A percentile compares a stretch with the other conserved stretches of the same genome.
Evolutionary conservation across 2,888 invertebrate species (phyloP).

Genomic region (Pristionchus entomophagus): DNA sequence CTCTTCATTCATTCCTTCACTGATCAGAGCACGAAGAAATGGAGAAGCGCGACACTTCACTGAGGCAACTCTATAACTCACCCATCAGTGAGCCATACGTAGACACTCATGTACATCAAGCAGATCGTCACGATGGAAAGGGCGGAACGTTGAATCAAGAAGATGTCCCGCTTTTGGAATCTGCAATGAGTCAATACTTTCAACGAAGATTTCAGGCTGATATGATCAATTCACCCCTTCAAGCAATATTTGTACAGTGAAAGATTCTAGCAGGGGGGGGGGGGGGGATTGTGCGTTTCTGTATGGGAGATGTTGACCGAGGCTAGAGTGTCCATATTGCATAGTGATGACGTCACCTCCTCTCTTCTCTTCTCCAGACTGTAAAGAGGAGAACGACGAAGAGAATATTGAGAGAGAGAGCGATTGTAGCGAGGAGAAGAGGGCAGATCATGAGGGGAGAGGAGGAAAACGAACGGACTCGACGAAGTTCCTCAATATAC

Average conservation of each 20-base stretch:
- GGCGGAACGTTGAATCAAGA: conserved; percentile 5
- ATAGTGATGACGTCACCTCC: neutral
- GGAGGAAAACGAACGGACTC: neutral
- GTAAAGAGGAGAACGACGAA: neutral
- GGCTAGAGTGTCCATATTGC: no score
- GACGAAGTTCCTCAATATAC: neutral
- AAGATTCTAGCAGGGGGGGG: neutral
- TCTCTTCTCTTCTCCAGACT: conserved; percentile 13
- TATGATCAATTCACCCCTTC: neutral
- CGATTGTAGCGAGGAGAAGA: neutral
- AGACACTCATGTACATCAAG: neutral
- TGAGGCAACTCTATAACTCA: no score
- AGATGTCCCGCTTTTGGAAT: conserved; percentile 34
- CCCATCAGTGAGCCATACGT: neutral
- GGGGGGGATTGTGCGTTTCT: no score
- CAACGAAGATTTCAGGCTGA: neutral
- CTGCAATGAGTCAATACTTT: neutral
- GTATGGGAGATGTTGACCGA: no score
- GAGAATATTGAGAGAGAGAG: neutral
- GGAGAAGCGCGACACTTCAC: no score
- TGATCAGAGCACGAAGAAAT: no score
- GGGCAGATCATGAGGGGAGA: conserved; percentile 23
- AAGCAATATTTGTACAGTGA: neutral
- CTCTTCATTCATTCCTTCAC: no score
- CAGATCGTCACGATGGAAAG: neutral